Conservation (phyloP, 2,888 invertebrate genomes). For the Dastarcus helophoroides region DNA sequence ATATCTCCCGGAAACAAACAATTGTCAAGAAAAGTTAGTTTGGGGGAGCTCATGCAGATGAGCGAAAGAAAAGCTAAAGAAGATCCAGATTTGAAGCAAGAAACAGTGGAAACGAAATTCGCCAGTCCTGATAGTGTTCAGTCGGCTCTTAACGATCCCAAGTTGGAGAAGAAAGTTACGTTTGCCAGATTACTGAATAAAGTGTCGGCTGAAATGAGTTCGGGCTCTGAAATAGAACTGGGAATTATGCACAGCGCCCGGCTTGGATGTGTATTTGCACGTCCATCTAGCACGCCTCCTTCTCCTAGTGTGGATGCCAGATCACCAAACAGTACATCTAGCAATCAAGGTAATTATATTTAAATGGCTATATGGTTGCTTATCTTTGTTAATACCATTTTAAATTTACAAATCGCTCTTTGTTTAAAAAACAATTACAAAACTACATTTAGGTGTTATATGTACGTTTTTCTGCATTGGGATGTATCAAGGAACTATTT, state of each 20-base stretch:
- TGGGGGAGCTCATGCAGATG: slow-evolving; percentile 65
- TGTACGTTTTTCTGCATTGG: too few relatives aligned
- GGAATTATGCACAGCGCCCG: slow-evolving; percentile 34
- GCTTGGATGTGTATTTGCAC: slow-evolving; percentile 34
- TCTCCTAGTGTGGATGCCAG: slow-evolving; percentile 54
- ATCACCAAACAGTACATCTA: slow-evolving; percentile 56
- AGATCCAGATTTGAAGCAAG: slow-evolving; percentile 39
- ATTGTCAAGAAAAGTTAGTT: slow-evolving; percentile 50
- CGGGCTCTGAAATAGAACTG: slow-evolving; percentile 57
- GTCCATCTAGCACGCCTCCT: slow-evolving; percentile 46
- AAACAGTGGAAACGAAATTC: slow-evolving; percentile 50
- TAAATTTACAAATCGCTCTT: too few relatives aligned
- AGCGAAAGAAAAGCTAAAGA: slow-evolving; percentile 46
- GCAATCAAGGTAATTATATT: slow-evolving; percentile 70
- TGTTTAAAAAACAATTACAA: too few relatives aligned
- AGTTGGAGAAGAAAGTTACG: slow-evolving; percentile 67
- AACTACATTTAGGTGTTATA: too few relatives aligned
- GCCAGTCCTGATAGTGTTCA: slow-evolving; percentile 38
- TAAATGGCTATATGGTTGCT: too few relatives aligned
- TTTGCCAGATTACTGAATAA: slow-evolving; percentile 63
- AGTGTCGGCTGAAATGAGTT: slow-evolving; percentile 68
- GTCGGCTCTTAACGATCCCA: slow-evolving; percentile 51
- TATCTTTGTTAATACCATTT: too few relatives aligned
- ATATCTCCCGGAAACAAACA: slow-evolving; percentile 55
- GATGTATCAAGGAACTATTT: too few relatives aligned